Percentiles rank a stretch among this genome's conserved stretches.
phyloP scores from a whole-genome alignment of 2,888 invertebrate genomes.

The Cloeon dipterum region DNA sequence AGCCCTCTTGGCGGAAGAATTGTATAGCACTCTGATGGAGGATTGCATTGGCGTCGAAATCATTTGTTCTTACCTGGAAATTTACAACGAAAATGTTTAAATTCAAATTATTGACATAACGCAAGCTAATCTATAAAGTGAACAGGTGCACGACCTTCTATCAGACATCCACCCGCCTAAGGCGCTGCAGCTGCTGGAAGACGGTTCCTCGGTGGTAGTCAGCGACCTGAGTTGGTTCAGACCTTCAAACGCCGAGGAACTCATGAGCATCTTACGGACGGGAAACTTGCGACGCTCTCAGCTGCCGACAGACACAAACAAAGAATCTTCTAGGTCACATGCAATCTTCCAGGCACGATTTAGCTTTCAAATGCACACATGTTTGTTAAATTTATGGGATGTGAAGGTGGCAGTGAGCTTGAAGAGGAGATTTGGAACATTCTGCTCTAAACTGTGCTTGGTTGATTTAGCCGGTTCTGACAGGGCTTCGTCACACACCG shows the following conservation, averaged over 20 bases:
- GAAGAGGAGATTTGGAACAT: no score
- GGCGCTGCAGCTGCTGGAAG: constrained; percentile 61
- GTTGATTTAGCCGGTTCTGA: constrained; percentile 91
- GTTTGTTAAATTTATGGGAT: no score
- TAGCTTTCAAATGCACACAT: no score
- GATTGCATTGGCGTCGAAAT: constrained; percentile 37
- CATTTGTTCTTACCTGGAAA: constrained; percentile 33
- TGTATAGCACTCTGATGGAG: constrained; percentile 27
- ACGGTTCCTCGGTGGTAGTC: constrained; percentile 44
- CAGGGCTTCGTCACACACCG: constrained; percentile 65
- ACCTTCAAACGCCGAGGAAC: constrained; percentile 46
- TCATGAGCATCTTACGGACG: constrained; percentile 50
- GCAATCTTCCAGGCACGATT: constrained; percentile 90
- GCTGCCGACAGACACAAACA: constrained; percentile 87
- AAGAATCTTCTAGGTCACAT: constrained; percentile 84
- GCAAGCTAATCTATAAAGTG: no score
- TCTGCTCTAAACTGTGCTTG: constrained; percentile 81
- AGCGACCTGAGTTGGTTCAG: constrained; percentile 50
- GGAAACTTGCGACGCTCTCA: constrained; percentile 79
- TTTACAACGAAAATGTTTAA: constrained; percentile 86
- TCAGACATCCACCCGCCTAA: no score
- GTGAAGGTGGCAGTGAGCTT: no score
- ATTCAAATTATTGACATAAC: no score
- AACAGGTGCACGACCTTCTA: no score
- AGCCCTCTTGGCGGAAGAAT: constrained; percentile 67